Conservation (phyloP, 2,888 invertebrate genomes). For the Cephus pygmeus region DNA sequence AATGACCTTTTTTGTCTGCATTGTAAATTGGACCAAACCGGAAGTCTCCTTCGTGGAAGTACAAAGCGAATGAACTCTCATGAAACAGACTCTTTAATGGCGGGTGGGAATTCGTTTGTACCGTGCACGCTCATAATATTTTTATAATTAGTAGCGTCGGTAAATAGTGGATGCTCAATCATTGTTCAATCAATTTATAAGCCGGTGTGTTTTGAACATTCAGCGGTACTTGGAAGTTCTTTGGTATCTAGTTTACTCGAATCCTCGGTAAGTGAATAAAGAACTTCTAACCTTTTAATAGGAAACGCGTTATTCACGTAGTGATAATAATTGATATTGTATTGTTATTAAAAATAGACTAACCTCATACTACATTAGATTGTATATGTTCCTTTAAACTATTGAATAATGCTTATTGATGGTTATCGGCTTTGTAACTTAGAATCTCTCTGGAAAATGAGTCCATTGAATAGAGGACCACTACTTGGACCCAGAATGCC, state of each 20-base stretch:
- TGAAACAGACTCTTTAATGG: not conserved
- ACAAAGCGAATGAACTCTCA: not conserved
- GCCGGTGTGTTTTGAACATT: not conserved
- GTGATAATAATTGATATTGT: not conserved
- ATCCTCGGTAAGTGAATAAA: not conserved
- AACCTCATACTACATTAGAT: too few species aligned
- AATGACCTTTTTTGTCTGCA: not conserved
- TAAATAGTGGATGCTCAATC: not conserved
- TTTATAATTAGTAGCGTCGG: not conserved
- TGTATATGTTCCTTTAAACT: not conserved
- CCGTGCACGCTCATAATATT: not conserved
- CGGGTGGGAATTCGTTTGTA: not conserved
- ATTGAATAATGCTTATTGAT: not conserved
- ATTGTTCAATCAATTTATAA: not conserved
- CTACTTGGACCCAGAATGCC: constrained; percentile 50
- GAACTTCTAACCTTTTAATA: not conserved
- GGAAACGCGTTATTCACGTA: not conserved
- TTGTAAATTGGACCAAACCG: not conserved
- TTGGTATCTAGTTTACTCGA: not conserved
- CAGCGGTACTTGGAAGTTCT: not conserved
- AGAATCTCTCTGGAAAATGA: constrained; percentile 38
- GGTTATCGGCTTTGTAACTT: not conserved
- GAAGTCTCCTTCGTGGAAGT: not conserved
- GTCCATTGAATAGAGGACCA: constrained; percentile 56
- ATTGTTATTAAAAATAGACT: not conserved